Evolutionary conservation across 2,888 invertebrate genomes (phyloP).

Genomic region (Nebria salina): DNA sequence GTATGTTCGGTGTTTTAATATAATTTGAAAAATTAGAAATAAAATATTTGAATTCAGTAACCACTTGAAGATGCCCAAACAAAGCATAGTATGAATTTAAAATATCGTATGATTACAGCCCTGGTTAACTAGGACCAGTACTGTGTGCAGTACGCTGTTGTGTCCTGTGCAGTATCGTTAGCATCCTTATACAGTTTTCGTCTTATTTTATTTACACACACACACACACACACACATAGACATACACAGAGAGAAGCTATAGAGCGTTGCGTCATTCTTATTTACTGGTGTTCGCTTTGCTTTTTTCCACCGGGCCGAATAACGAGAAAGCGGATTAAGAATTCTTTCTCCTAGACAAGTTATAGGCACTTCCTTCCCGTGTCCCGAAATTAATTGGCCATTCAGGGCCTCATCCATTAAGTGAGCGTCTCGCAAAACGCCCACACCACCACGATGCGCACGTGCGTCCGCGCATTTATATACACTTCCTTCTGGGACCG

Average conservation of each 20-base stretch:
- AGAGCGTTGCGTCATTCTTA: slow-evolving; percentile 27
- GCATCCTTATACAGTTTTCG: neutral
- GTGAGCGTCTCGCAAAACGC: slow-evolving; percentile 12
- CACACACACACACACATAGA: neutral
- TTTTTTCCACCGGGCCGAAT: slow-evolving; percentile 49
- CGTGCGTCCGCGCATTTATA: neutral
- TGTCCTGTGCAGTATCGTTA: neutral
- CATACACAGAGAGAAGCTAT: too few species aligned
- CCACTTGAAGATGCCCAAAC: too few species aligned
- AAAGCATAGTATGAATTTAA: neutral
- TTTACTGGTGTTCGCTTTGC: slow-evolving; percentile 37
- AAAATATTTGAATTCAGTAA: too few species aligned
- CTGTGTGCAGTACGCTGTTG: neutral
- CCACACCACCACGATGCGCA: neutral
- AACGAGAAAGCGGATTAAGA: slow-evolving; percentile 55
- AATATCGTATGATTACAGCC: neutral
- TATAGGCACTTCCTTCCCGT: slow-evolving; percentile 55
- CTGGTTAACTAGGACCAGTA: neutral
- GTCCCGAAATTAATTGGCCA: slow-evolving; percentile 55
- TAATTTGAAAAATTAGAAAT: too few species aligned
- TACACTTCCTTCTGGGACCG: slow-evolving; percentile 35
- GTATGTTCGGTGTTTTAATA: too few species aligned
- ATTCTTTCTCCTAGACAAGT: slow-evolving; percentile 55
- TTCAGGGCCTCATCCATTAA: slow-evolving; percentile 54
- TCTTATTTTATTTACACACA: neutral